Base-by-base conservation (phyloP, 92 coral and sea anemone species). In the Palythoa heliodiscus region DNA sequence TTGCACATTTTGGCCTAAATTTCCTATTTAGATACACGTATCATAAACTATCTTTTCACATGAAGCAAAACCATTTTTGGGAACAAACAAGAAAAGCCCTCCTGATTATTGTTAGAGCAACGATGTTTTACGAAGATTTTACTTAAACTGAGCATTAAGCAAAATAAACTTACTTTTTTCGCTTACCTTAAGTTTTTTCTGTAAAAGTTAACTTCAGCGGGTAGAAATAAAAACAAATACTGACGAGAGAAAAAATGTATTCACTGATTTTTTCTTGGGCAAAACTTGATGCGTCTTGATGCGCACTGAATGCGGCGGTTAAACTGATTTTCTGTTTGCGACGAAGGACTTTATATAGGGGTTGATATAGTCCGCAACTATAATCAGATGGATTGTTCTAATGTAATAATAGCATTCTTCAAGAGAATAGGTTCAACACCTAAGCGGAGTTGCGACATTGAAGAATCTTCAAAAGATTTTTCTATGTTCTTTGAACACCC, bases 401-500 rank as follows among this genome's bases (percentile, higher is more conserved):
- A 75, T 75, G 79, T 40, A 47, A 58, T 60, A 29, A 61, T 37
- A 38, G 53, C 82, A 77, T 77, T 77, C 70, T 77, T 78, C 52
- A 39, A 78, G 72, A 52, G 83, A 78, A 68, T 20, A 60, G 23
- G 24, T 64, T 64, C 66, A 52, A 80, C 84, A 63, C 84, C 74
- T 80, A 22, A 13, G 24, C 11, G 22, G 60, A 64, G 74, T 35
- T 25, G 8, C 47, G 37, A 16, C 15, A 37, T 66, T 50, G 63
- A 80, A 67, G 84, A 80, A 80, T 80, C 84, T 80, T 80, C 63
- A 80, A 80, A 80, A 69, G 84, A 17, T 64, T 25, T 80, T 64
- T 24, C 61, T 47, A 20, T 64, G 54, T 80, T 70, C 61, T 80
- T 80, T 66, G 40, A 48, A 67, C 84, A 80, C 74, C 61, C 15